These are phyloP conservation scores for human (Homo sapiens) DNA, from an alignment of 2,113 vertebrate species.

Conservation along the genomic window DNA sequence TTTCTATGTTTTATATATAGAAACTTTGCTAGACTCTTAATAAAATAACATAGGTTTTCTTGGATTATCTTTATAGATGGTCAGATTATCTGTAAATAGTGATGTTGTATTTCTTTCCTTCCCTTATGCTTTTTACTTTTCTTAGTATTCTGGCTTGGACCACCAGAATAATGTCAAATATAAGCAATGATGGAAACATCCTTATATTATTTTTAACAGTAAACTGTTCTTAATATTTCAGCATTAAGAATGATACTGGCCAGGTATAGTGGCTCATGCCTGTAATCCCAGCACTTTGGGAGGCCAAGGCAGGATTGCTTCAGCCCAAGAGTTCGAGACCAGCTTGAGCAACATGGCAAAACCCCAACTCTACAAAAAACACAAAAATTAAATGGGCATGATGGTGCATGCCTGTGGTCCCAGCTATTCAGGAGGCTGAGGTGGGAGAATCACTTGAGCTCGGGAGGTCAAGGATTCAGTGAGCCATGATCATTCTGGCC, in stretches of 20 bases:
- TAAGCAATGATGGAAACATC: background rate
- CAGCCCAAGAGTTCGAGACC: too few relatives aligned
- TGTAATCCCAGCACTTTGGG: too few relatives aligned
- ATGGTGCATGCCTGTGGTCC: too few relatives aligned
- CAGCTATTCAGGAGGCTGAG: too few relatives aligned
- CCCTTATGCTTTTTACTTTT: background rate
- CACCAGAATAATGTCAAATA: background rate
- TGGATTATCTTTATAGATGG: background rate
- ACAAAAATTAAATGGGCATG: too few relatives aligned
- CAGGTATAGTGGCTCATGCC: too few relatives aligned
- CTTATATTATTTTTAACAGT: background rate
- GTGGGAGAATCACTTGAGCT: too few relatives aligned
- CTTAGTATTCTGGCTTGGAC: background rate
- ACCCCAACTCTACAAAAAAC: too few relatives aligned
- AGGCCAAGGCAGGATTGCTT: too few relatives aligned
- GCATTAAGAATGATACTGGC: background rate
- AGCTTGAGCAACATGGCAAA: too few relatives aligned
- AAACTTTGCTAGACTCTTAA: background rate
- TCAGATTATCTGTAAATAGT: background rate
- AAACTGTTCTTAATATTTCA: background rate
- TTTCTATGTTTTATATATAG: background rate
- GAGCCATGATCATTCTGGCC: too few relatives aligned
- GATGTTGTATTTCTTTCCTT: background rate
- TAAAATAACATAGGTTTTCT: background rate
- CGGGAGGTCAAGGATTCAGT: too few relatives aligned